These are phyloP conservation scores for Halcyon chelicuti DNA, from an alignment of 2,797 vertebrate species.

Conservation along the genomic window DNA sequence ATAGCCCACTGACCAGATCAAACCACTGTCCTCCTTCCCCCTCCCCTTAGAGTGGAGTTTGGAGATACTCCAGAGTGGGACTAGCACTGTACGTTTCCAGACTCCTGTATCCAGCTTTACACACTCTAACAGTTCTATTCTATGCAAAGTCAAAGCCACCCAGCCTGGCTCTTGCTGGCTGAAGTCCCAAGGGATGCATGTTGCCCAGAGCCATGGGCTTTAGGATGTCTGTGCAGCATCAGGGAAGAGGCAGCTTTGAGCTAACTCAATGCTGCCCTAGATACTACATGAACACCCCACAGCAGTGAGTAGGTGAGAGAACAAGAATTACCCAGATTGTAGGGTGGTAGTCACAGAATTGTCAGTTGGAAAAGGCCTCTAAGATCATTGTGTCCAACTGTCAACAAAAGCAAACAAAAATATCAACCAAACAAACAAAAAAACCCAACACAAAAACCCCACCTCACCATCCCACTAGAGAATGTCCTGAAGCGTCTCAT, in stretches of 20 bases:
- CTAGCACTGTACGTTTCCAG: background rate
- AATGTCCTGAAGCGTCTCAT: too few relatives aligned
- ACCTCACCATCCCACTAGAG: too few relatives aligned
- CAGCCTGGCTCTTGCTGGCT: background rate
- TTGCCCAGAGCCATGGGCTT: background rate
- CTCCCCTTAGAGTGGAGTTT: background rate
- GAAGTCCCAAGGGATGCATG: background rate
- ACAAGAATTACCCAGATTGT: background rate
- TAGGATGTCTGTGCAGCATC: accelerated
- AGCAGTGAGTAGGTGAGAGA: background rate
- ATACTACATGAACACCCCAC: background rate
- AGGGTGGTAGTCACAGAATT: too few relatives aligned
- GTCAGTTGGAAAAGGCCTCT: too few relatives aligned
- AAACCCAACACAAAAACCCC: too few relatives aligned
- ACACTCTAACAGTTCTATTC: background rate
- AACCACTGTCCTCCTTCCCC: background rate
- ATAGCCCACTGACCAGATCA: background rate
- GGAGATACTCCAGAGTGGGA: background rate
- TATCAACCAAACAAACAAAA: too few relatives aligned
- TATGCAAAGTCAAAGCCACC: background rate
- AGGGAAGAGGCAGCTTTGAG: background rate
- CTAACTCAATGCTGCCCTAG: background rate
- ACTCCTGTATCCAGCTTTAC: background rate
- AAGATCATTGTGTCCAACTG: too few relatives aligned
- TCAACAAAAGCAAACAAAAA: too few relatives aligned